Percentiles rank a stretch among this genome's conserved stretches.
Conservation (phyloP, 1,140 invertebrate species). For the Neocloeon triangulifer region DNA sequence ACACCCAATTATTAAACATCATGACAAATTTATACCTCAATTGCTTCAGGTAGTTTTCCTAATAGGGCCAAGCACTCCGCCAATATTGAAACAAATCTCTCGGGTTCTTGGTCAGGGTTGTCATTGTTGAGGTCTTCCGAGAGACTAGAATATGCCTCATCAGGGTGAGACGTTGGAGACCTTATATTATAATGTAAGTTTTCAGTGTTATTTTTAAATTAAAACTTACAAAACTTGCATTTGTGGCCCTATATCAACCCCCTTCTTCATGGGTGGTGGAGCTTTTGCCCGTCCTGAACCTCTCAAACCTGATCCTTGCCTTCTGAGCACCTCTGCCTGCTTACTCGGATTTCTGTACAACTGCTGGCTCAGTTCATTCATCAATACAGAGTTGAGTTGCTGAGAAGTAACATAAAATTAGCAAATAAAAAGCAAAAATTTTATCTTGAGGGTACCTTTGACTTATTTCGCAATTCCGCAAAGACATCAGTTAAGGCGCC, state of each 20-base stretch:
- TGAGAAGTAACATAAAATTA: no score
- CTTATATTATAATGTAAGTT: no score
- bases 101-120: conserved; percentile 42
- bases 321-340: conserved; percentile 26
- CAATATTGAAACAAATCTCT: conserved; percentile 54
- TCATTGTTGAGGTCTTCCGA: conserved; percentile 33
- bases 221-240: no score
- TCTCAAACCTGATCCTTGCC: conserved; percentile 30
- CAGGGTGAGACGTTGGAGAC: not conserved
- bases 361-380: conserved; percentile 49
- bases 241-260: no score
- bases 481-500: conserved; percentile 60
- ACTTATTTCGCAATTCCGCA: conserved; percentile 41
- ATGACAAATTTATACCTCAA: no score
- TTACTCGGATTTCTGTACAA: conserved; percentile 43
- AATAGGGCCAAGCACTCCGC: conserved; percentile 70
- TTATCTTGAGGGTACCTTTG: conserved; percentile 25
- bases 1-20: no score
- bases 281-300: conserved; percentile 1
- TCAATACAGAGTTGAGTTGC: conserved; percentile 40
- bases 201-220: no score
- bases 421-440: no score
- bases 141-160: conserved; percentile 14
- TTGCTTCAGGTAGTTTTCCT: conserved; percentile 59
- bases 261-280: not conserved